These are phyloP conservation scores for Scaptomyza polygonia DNA, from an alignment of 2,888 invertebrate genomes.

Conservation along the genomic window DNA sequence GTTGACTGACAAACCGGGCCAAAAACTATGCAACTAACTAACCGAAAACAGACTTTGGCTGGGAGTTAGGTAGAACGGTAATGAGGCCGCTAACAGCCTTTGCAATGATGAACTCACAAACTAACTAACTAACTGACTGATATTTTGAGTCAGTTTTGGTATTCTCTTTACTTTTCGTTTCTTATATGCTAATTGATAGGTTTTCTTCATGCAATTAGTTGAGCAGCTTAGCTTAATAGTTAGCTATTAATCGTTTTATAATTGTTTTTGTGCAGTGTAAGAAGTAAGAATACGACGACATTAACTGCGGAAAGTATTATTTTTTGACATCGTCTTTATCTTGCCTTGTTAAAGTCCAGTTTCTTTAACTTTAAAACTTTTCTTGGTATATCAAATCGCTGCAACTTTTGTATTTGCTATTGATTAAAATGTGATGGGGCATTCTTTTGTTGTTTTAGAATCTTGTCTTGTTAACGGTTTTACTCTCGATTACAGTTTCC, in stretches of 20 bases:
- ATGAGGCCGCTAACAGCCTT: conserved; percentile 54
- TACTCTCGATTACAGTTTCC: conserved; percentile 19
- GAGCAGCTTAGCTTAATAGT: conserved; percentile 10
- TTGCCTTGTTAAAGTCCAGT: neutral
- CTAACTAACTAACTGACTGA: conserved; percentile 28
- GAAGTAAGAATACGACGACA: neutral
- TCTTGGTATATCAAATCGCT: neutral
- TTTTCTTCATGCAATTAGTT: conserved; percentile 36
- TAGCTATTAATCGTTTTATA: conserved; percentile 30
- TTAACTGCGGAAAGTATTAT: neutral
- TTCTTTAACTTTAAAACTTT: neutral
- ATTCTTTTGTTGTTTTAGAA: conserved; percentile 15
- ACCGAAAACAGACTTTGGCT: conserved; percentile 58
- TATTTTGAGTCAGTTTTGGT: neutral
- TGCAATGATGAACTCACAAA: conserved; percentile 32
- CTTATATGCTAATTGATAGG: conserved; percentile 50
- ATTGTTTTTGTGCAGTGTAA: neutral
- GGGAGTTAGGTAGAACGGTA: conserved; percentile 56
- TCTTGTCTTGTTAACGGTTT: conserved; percentile 1
- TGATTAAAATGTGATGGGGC: conserved; percentile 12
- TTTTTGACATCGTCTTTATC: neutral
- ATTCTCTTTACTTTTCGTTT: neutral
- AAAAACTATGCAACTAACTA: conserved; percentile 69
- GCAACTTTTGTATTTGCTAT: conserved; percentile 2
- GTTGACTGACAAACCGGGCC: conserved; percentile 72